Evolutionary conservation across 1,140 invertebrate genomes (phyloP).

Genomic region (Monomorium pharaonis): DNA sequence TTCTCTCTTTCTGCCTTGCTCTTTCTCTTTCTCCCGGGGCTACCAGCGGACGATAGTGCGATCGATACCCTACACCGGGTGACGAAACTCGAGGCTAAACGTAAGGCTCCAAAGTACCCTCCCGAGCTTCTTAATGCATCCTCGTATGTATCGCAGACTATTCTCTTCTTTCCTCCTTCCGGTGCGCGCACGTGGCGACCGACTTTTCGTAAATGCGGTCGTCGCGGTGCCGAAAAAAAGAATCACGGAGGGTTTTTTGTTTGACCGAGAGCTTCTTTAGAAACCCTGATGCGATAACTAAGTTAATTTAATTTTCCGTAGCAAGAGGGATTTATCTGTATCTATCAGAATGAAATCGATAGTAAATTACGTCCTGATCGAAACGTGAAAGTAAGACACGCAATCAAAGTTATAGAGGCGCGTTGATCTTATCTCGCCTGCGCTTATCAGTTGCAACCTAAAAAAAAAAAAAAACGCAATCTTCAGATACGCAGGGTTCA

Average conservation of each 20-base stretch:
- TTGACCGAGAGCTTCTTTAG: not conserved
- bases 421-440: not conserved
- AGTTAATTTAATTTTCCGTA: not conserved
- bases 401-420: not conserved
- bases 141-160: not conserved
- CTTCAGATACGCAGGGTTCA: not conserved
- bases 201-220: slow-evolving; percentile 22
- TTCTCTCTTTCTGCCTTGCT: not conserved
- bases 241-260: not conserved
- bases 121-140: slow-evolving; percentile 28
- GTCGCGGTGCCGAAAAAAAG: not conserved
- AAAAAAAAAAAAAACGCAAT: not conserved
- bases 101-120: slow-evolving; percentile 20
- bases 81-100: slow-evolving; percentile 33
- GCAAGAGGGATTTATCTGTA: not conserved
- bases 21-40: not conserved
- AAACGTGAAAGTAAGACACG: not conserved
- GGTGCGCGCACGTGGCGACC: not conserved
- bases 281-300: not conserved
- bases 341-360: not conserved
- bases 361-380: not conserved
- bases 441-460: not conserved
- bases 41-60: slow-evolving; percentile 23
- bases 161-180: not conserved
- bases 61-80: slow-evolving; percentile 66